Evolutionary conservation across 2,888 invertebrate species (phyloP).

Genomic region (Apamea crenata): DNA sequence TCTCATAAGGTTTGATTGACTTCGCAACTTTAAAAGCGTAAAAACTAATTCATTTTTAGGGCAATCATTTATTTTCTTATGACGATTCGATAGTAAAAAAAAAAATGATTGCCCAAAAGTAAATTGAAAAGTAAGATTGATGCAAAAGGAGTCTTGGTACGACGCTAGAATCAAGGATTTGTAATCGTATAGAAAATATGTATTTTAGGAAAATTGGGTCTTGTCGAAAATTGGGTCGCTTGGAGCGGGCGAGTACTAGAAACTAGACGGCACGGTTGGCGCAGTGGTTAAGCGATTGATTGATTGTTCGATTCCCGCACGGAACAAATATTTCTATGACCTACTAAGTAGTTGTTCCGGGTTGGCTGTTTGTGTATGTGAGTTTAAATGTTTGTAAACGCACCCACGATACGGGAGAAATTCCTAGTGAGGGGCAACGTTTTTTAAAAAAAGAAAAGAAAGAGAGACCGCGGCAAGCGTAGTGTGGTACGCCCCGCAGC

Average conservation of each 20-base stretch:
- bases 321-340: no score
- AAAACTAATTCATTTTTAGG: neutral
- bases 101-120: neutral
- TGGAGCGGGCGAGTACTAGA: neutral
- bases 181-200: neutral
- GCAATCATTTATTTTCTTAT: neutral
- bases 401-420: no score
- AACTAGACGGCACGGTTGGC: no score
- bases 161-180: neutral
- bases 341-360: no score
- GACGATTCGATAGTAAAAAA: neutral
- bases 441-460: no score
- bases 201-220: neutral
- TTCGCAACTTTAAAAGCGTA: constrained; percentile 5
- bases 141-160: neutral
- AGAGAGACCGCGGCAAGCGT: neutral
- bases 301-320: no score
- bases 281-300: no score
- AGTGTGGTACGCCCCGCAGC: neutral
- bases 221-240: neutral
- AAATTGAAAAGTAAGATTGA: neutral
- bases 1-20: constrained; percentile 15
- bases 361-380: no score
- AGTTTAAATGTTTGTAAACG: no score
- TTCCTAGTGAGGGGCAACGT: no score